Evolutionary conservation across 2,797 vertebrate genomes (phyloP).

Genomic region (Brotula barbata): DNA sequence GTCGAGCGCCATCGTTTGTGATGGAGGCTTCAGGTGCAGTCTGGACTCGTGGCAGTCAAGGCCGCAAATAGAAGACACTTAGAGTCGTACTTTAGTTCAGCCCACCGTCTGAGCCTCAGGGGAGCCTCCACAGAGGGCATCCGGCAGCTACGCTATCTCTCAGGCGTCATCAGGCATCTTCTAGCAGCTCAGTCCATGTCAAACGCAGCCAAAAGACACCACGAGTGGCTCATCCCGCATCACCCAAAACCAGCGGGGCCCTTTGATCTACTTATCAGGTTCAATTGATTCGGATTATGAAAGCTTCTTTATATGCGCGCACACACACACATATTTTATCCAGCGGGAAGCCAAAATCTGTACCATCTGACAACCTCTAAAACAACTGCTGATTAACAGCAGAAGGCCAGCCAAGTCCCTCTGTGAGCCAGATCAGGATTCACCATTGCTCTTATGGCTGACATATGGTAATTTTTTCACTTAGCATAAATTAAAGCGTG

Average conservation of each 20-base stretch:
- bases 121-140: slow-evolving; percentile 49
- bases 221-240: slow-evolving; percentile 49
- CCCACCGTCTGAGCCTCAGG: slow-evolving; percentile 49
- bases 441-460: slow-evolving; percentile 59
- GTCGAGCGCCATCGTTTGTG: slow-evolving; percentile 60
- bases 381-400: slow-evolving; percentile 71
- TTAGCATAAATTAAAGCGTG: slow-evolving; percentile 66
- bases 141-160: slow-evolving; percentile 52
- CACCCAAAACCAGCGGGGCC: slow-evolving; percentile 49
- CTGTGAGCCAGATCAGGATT: slow-evolving; percentile 54
- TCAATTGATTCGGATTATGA: slow-evolving; percentile 62
- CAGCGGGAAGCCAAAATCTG: slow-evolving; percentile 61
- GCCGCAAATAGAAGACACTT: slow-evolving; percentile 70
- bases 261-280: slow-evolving; percentile 64
- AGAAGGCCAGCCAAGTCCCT: slow-evolving; percentile 65
- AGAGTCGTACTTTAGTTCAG: slow-evolving; percentile 48
- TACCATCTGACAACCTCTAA: slow-evolving; percentile 67
- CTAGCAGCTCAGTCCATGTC: slow-evolving; percentile 45
- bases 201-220: slow-evolving; percentile 37
- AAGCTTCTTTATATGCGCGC: slow-evolving; percentile 61
- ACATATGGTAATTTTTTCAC: slow-evolving; percentile 67
- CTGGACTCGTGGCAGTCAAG: slow-evolving; percentile 63
- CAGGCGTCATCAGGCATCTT: slow-evolving; percentile 60
- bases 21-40: slow-evolving; percentile 66
- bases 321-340: slow-evolving; percentile 58